phyloP scores from a whole-genome alignment of 2,888 invertebrate species.

The Nephrotoma guestfalica region DNA sequence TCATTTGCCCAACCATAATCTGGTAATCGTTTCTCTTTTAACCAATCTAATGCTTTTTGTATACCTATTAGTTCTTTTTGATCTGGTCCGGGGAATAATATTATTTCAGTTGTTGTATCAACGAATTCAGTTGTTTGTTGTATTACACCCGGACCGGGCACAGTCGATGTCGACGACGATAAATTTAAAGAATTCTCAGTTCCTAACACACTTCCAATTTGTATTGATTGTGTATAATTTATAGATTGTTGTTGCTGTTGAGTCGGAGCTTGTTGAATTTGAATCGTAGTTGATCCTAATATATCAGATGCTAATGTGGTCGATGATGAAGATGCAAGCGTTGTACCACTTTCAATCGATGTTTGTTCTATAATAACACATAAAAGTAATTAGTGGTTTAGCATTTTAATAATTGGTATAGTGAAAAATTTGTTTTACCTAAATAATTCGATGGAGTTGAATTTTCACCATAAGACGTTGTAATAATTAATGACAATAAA shows the following conservation, averaged over 20 bases:
- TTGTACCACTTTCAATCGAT: conserved; percentile 1
- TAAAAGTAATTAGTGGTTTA: neutral
- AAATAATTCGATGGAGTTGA: neutral
- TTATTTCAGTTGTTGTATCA: conserved; percentile 7
- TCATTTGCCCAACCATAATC: conserved; percentile 77
- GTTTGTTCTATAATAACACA: neutral
- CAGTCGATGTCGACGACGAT: conserved; percentile 5
- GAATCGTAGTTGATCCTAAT: conserved; percentile 1
- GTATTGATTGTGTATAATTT: conserved; percentile 4
- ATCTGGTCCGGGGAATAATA: conserved; percentile 29
- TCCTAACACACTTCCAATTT: conserved; percentile 4
- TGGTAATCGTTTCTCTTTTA: conserved; percentile 53
- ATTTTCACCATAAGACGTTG: neutral
- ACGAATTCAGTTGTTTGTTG: neutral
- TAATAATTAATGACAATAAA: neutral
- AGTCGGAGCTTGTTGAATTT: conserved; percentile 6
- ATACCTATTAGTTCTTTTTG: conserved; percentile 31
- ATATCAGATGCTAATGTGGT: conserved; percentile 2
- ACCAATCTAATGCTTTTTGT: conserved; percentile 49
- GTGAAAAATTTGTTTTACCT: neutral
- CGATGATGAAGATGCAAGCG: conserved; percentile 6
- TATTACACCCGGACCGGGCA: conserved; percentile 4
- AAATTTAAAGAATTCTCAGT: neutral
- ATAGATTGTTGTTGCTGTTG: conserved; percentile 2
- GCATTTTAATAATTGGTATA: neutral